These are phyloP conservation scores for Eurystomus glaucurus DNA, from an alignment of 2,797 vertebrate genomes.

Conservation along the genomic window DNA sequence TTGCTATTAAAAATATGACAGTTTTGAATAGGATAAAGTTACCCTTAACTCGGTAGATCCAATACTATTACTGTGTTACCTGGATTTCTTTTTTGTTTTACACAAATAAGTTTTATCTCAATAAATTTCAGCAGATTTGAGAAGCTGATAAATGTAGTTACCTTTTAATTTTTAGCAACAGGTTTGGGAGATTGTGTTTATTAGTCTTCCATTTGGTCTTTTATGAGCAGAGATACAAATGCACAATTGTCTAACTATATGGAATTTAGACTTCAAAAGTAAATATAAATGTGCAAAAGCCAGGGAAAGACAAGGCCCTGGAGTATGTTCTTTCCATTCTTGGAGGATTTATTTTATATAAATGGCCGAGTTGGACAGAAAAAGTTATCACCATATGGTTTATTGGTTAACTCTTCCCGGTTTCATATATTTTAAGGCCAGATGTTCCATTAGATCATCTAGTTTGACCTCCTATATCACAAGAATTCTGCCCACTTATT, in stretches of 20 bases:
- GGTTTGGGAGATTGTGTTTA: background rate
- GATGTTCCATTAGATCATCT: background rate
- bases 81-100: background rate
- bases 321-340: background rate
- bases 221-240: background rate
- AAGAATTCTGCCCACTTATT: background rate
- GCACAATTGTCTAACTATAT: background rate
- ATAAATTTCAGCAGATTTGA: background rate
- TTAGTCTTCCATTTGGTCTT: background rate
- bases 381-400: background rate
- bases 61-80: background rate
- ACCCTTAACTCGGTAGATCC: background rate
- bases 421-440: background rate
- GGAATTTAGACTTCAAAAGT: background rate
- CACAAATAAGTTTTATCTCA: background rate
- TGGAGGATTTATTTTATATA: slow-evolving; percentile 14
- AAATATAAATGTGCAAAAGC: background rate
- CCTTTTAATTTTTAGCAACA: background rate
- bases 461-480: background rate
- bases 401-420: slow-evolving; percentile 15
- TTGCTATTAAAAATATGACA: background rate
- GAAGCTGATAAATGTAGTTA: background rate
- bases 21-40: background rate
- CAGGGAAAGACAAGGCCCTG: background rate
- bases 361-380: background rate